These are phyloP conservation scores for Ifrita kowaldi DNA, from an alignment of 2,113 vertebrate species.

Conservation along the genomic window DNA sequence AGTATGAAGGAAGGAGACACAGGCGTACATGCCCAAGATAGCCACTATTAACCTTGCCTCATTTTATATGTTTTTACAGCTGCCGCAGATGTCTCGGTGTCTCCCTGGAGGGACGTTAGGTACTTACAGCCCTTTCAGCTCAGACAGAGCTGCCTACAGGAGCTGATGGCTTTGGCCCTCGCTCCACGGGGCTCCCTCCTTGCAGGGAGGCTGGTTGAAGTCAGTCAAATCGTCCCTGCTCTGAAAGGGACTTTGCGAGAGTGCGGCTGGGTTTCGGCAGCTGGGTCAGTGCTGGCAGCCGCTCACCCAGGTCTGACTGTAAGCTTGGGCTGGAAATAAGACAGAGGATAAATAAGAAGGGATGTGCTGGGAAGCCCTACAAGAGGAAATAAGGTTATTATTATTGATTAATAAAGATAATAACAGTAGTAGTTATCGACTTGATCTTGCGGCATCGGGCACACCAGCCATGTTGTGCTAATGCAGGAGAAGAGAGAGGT, in stretches of 20 bases:
- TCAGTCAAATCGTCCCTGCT: accelerated
- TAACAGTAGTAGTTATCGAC: not conserved
- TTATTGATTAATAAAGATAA: conserved; percentile 27
- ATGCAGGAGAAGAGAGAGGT: not conserved
- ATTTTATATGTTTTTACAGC: conserved; percentile 35
- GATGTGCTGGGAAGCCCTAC: not conserved
- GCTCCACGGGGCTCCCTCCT: not conserved
- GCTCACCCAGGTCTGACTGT: not conserved
- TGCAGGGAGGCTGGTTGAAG: not conserved
- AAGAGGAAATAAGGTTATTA: conserved; percentile 2
- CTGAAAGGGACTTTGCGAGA: not conserved
- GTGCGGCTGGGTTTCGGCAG: not conserved
- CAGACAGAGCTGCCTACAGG: not conserved
- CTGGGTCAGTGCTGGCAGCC: not conserved
- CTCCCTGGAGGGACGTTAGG: not conserved
- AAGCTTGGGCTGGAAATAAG: not conserved
- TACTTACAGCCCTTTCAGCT: conserved; percentile 7
- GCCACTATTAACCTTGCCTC: conserved; percentile 12
- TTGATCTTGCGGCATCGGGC: not conserved
- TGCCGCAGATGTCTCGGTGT: not conserved
- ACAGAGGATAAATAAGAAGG: not conserved
- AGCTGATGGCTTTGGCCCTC: not conserved
- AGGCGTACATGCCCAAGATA: not conserved
- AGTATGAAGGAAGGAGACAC: not conserved
- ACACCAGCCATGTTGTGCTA: not conserved